phyloP scores from a whole-genome alignment of 2,888 invertebrate genomes.

The Drosophila fulvimacula region DNA sequence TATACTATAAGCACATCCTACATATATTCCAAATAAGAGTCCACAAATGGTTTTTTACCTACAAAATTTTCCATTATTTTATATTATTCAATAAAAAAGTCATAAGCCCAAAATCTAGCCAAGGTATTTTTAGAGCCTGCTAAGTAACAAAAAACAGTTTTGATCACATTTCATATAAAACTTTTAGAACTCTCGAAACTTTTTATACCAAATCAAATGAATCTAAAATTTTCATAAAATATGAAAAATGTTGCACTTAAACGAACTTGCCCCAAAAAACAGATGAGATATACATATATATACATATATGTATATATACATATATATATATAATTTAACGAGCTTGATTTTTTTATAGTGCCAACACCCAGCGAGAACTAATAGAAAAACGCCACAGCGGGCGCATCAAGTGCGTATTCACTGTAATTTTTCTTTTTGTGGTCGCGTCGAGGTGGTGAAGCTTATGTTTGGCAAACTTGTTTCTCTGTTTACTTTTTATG shows the following conservation, averaged over 20 bases:
- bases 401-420: slow-evolving; percentile 16
- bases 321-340: slow-evolving; percentile 50
- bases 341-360: slow-evolving; percentile 66
- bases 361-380: slow-evolving; percentile 40
- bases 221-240: slow-evolving; percentile 18
- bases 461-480: slow-evolving; percentile 50
- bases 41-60: background rate
- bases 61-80: too few species aligned
- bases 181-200: slow-evolving; percentile 2
- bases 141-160: background rate
- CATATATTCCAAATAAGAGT: too few species aligned
- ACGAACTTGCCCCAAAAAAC: slow-evolving; percentile 17
- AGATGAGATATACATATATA: slow-evolving; percentile 29
- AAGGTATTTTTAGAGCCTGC: slow-evolving; percentile 1
- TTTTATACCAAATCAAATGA: slow-evolving; percentile 14
- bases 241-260: slow-evolving; percentile 35
- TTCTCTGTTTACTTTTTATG: slow-evolving; percentile 72
- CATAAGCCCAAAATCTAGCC: background rate
- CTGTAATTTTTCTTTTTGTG: slow-evolving; percentile 22
- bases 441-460: slow-evolving; percentile 33
- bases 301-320: background rate
- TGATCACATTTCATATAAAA: background rate
- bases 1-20: background rate
- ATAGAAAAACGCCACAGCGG: slow-evolving; percentile 31
- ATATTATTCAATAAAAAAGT: background rate